phyloP scores from a whole-genome alignment of 2,797 vertebrate genomes.

The Sebastes umbrosus region DNA sequence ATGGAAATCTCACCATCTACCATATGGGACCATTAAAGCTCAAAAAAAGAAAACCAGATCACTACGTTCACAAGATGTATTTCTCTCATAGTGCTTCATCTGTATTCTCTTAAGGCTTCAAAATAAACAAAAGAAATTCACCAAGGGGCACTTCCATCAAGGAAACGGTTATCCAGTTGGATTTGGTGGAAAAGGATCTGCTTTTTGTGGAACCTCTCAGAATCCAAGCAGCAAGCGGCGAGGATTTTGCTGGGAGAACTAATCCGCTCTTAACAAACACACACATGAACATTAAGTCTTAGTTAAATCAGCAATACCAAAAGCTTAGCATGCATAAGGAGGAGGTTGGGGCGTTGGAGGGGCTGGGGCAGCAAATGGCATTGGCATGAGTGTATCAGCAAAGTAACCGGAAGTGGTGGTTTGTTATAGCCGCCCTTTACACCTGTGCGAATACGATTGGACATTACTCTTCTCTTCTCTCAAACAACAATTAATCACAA shows the following conservation, averaged over 20 bases:
- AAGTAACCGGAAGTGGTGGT: neutral
- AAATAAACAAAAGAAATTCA: neutral
- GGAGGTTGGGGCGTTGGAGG: neutral
- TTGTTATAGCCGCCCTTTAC: neutral
- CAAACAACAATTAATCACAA: slow-evolving; percentile 1
- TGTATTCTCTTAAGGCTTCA: neutral
- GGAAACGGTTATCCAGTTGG: neutral
- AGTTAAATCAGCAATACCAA: neutral
- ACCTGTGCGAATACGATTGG: accelerated
- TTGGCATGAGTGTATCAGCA: neutral
- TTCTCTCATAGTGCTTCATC: neutral
- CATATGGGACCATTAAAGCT: neutral
- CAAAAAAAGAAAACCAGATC: neutral
- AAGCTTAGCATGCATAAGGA: neutral
- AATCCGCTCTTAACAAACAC: neutral
- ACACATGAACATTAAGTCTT: neutral
- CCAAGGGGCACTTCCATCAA: neutral
- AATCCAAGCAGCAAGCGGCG: neutral
- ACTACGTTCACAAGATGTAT: neutral
- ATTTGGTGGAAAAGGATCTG: neutral
- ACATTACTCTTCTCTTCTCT: neutral
- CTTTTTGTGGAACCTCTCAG: neutral
- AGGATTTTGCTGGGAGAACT: neutral
- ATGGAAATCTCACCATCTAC: neutral
- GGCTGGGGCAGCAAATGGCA: neutral